Evolutionary conservation across 2,797 vertebrate species (phyloP).

Genomic region (Labroides dimidiatus): DNA sequence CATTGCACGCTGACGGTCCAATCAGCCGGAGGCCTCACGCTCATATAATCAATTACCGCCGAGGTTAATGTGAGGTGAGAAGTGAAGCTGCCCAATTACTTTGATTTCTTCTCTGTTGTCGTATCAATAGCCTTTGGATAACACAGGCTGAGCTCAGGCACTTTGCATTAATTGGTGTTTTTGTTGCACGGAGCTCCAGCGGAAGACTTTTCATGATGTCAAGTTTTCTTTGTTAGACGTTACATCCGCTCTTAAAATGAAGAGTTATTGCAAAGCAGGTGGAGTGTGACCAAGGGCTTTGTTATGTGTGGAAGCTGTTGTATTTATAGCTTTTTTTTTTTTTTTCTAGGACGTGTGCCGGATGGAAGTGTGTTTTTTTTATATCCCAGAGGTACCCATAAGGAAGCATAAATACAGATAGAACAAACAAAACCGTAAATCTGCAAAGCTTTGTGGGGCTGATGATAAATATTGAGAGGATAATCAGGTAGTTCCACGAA

Average conservation of each 20-base stretch:
- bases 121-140: conserved; percentile 53
- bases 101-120: conserved; percentile 40
- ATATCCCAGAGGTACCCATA: neutral
- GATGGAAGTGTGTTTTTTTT: neutral
- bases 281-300: neutral
- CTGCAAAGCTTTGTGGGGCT: neutral
- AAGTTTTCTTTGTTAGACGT: conserved; percentile 22
- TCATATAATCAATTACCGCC: conserved; percentile 56
- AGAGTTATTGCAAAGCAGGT: neutral
- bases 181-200: neutral
- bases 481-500: neutral
- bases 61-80: conserved; percentile 54
- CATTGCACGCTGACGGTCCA: conserved; percentile 29
- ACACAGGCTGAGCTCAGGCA: conserved; percentile 21
- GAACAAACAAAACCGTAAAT: neutral
- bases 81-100: conserved; percentile 60
- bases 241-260: neutral
- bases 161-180: conserved; percentile 44
- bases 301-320: neutral
- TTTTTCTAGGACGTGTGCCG: neutral
- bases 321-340: neutral
- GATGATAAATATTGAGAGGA: neutral
- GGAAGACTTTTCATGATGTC: conserved; percentile 24
- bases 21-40: conserved; percentile 21
- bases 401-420: neutral